Evolutionary conservation across 2,113 vertebrate species (phyloP).

Genomic region (Phylloscopus whistleri): DNA sequence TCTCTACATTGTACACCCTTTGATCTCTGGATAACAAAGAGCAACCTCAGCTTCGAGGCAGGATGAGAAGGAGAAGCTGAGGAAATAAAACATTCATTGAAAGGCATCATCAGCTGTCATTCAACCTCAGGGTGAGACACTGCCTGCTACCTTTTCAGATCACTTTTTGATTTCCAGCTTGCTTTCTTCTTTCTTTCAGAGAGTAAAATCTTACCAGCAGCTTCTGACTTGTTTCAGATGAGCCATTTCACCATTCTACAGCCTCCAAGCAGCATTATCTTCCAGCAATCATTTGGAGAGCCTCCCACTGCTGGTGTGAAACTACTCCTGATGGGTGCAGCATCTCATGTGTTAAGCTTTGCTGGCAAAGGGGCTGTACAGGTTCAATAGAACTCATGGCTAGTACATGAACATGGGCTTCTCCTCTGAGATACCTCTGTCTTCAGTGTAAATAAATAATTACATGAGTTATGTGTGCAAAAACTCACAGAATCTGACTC

Average conservation of each 20-base stretch:
- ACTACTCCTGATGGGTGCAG: background rate
- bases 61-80: background rate
- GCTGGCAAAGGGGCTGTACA: background rate
- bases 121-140: background rate
- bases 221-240: background rate
- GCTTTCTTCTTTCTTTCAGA: background rate
- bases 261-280: background rate
- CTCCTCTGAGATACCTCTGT: background rate
- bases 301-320: background rate
- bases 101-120: background rate
- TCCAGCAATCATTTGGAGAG: background rate
- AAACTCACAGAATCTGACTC: background rate
- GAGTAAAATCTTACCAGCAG: background rate
- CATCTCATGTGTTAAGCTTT: background rate
- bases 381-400: background rate
- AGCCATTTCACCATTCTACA: background rate
- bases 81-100: background rate
- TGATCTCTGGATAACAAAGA: background rate
- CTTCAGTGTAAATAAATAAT: background rate
- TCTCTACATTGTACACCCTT: background rate
- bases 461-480: background rate
- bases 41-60: background rate
- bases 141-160: background rate
- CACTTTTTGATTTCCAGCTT: background rate
- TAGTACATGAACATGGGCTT: background rate